Base-by-base conservation (phyloP, 2,888 invertebrate species). In the Heliothis peltigera region DNA sequence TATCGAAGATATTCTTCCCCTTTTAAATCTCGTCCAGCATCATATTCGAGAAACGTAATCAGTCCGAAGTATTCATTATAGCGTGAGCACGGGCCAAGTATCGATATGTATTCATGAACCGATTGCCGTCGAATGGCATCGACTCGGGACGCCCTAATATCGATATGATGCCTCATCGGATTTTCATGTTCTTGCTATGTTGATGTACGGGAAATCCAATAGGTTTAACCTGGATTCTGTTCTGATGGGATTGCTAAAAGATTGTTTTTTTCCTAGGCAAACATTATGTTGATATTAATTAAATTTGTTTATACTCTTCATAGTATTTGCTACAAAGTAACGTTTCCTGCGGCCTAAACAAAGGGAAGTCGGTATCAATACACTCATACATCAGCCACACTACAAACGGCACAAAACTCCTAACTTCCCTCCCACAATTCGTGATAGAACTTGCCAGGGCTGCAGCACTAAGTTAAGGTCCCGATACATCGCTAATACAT, bases 31-130 rank as follows among this genome's bases (percentile, higher is more conserved):
- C 39, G 25, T 32, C 10, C 28, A 43, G 46, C 52, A 67, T 70
- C 68, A 77, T 66, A 64, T 22, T 46, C 63, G 57, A 53, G 18
- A 10, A 58, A 71, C 70, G 76, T 76, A 80, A 80, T 82, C 76
- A 77, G 76, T 63, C 68, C 61, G 62, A 70, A 70, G 71, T 79
- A 82, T 82, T 81, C 79, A 83, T 83, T 80, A 80, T 73, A 60
- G 68, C 61, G 56, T 60, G 69, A 48, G 56, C 56, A 8, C 46
- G 42, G 55, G 7, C 17, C 69, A 62, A 74, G 52, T 61, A 56
- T 56, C 84, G 82, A 88, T 90, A 89, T 88, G 85, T 90, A 90
- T 91, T 90, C 90, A 90, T 91, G 89, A 89, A 87, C 88, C 87
- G 87, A 69, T 89, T 54, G 70, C 48, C 39, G 87, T 86, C 80